Conservation (phyloP, 37 sponge, comb jelly and placozoan species). For the Ianthella basta region DNA sequence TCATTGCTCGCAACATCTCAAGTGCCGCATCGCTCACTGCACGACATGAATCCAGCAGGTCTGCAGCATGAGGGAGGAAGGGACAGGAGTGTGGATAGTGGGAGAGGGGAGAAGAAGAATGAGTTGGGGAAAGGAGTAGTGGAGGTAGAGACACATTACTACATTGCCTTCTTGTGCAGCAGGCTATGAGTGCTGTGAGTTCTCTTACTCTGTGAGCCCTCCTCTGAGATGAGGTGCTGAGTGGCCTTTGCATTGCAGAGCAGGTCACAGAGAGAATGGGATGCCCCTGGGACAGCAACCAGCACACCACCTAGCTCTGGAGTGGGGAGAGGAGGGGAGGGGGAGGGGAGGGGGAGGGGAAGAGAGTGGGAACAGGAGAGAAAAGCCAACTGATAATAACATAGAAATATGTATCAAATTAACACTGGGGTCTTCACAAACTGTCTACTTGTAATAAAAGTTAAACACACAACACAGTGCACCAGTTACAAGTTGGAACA, state of each 20-base stretch:
- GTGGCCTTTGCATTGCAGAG: conserved; percentile 4
- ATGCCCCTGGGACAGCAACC: background rate
- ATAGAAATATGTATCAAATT: conserved; percentile 27
- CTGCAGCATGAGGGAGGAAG: conserved; percentile 9
- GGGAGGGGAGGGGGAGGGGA: background rate
- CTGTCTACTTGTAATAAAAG: conserved; percentile 25
- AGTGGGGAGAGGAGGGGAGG: background rate
- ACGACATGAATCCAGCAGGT: conserved; percentile 39
- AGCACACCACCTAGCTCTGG: background rate
- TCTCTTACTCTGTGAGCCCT: conserved; percentile 13
- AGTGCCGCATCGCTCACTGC: conserved; percentile 43
- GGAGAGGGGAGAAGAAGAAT: background rate
- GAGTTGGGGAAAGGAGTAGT: background rate
- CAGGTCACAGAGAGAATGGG: background rate
- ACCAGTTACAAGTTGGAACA: conserved; percentile 42
- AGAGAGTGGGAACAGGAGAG: too few species aligned
- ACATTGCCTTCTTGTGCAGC: background rate
- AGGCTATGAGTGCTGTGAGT: too few species aligned
- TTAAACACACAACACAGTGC: conserved; percentile 34
- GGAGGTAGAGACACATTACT: background rate
- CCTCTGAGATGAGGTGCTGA: conserved; percentile 3
- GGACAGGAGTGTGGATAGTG: background rate
- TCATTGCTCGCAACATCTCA: conserved; percentile 49
- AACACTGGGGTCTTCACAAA: conserved; percentile 52
- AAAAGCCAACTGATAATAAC: too few species aligned